Percentiles rank a stretch among this genome's conserved stretches.
phyloP scores from a whole-genome alignment of 2,113 vertebrate genomes.

The Bujurquina vittata region DNA sequence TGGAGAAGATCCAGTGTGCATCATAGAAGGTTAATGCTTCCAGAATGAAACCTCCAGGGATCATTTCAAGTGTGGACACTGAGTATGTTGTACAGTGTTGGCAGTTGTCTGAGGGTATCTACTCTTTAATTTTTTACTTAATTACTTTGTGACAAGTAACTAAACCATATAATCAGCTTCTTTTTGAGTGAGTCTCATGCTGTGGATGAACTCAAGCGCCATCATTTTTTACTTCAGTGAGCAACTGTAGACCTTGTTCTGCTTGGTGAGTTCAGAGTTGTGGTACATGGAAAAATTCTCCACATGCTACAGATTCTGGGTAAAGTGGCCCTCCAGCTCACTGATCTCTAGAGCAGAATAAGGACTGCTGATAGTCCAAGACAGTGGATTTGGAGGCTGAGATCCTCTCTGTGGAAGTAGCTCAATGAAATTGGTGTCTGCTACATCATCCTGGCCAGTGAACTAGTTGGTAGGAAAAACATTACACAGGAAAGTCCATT shows the following conservation, averaged over 20 bases:
- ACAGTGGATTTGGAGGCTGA: not conserved
- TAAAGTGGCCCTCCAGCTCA: not conserved
- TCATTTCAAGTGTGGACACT: not conserved
- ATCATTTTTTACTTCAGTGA: not conserved
- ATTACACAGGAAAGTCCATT: not conserved
- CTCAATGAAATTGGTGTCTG: not conserved
- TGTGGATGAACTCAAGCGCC: not conserved
- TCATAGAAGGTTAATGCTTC: not conserved
- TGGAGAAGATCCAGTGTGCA: not conserved
- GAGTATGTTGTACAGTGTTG: not conserved
- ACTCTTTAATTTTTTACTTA: not conserved
- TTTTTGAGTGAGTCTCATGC: not conserved
- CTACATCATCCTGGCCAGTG: not conserved
- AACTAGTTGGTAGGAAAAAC: not conserved
- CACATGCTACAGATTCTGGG: not conserved
- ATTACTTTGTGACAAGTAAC: not conserved
- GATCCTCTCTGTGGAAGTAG: not conserved
- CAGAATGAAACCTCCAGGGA: not conserved
- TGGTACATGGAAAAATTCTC: not conserved
- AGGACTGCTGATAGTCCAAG: not conserved
- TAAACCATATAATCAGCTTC: constrained; percentile 1
- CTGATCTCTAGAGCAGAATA: not conserved
- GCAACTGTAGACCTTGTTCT: not conserved
- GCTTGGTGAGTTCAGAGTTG: not conserved
- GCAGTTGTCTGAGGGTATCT: not conserved